These are phyloP conservation scores for Pogonus chalceus DNA, from an alignment of 1,140 invertebrate genomes.

Conservation along the genomic window DNA sequence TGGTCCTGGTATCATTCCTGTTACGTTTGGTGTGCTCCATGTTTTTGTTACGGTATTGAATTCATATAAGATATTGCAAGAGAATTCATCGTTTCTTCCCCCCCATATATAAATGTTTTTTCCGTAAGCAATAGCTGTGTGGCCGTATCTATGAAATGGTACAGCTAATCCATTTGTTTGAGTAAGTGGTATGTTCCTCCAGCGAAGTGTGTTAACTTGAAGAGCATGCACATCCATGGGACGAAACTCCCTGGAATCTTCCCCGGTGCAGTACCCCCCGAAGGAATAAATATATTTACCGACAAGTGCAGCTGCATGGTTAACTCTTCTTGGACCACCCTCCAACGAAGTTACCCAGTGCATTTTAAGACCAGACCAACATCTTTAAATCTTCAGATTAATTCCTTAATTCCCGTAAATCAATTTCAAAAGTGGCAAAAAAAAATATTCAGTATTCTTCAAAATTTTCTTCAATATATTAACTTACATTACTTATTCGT, in stretches of 20 bases:
- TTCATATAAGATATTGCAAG: slow-evolving; percentile 67
- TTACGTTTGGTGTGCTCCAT: slow-evolving; percentile 57
- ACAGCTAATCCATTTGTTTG: slow-evolving; percentile 15
- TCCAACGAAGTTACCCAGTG: slow-evolving; percentile 73
- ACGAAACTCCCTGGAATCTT: slow-evolving; percentile 56
- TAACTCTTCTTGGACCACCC: slow-evolving; percentile 70
- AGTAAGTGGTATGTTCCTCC: slow-evolving; percentile 39
- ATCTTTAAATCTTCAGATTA: too few species aligned
- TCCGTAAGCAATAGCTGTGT: slow-evolving; percentile 70
- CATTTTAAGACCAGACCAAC: too few species aligned
- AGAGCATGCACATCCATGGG: slow-evolving; percentile 82
- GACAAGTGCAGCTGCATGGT: slow-evolving; percentile 83
- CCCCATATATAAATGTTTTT: slow-evolving; percentile 81
- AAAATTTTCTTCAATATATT: too few species aligned
- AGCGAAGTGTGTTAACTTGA: slow-evolving; percentile 58
- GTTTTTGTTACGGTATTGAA: slow-evolving; percentile 62
- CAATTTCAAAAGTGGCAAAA: too few species aligned
- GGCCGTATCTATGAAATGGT: slow-evolving; percentile 67
- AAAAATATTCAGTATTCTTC: too few species aligned
- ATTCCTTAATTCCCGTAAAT: too few species aligned
- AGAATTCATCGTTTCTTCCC: slow-evolving; percentile 73
- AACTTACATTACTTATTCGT: too few species aligned
- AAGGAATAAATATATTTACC: slow-evolving; percentile 78
- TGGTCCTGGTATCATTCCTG: slow-evolving; percentile 60
- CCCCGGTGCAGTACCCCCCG: slow-evolving; percentile 78